Evolutionary conservation across 2,113 vertebrate genomes (phyloP).

Genomic region (Hydropotes inermis): DNA sequence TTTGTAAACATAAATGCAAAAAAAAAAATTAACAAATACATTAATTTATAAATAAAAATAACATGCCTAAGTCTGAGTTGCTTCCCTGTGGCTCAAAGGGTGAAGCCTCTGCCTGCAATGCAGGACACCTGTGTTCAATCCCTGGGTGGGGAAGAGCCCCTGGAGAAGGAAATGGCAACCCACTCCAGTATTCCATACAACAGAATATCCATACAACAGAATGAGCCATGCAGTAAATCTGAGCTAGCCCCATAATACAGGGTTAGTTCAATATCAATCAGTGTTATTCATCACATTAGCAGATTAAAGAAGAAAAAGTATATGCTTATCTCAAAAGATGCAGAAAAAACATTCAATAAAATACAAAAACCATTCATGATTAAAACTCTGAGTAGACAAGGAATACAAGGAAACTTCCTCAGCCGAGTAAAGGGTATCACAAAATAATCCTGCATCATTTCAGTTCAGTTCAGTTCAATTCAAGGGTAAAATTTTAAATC

Average conservation of each 20-base stretch:
- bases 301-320: constrained; percentile 23
- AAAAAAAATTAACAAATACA: constrained; percentile 16
- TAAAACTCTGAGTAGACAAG: constrained; percentile 14
- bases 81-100: no score
- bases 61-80: background rate
- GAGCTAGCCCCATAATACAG: background rate
- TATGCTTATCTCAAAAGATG: background rate
- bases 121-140: no score
- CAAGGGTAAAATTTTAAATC: background rate
- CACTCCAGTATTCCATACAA: no score
- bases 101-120: no score
- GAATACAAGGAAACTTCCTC: background rate
- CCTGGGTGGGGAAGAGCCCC: no score
- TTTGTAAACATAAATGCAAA: constrained; percentile 10
- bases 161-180: no score
- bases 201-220: no score
- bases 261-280: background rate
- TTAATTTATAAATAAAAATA: constrained; percentile 22
- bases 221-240: background rate
- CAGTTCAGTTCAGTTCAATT: background rate
- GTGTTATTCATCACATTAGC: background rate
- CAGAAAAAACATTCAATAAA: background rate
- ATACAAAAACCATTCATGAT: background rate
- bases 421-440: background rate
- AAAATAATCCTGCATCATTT: background rate